Percentiles rank a stretch among this genome's conserved stretches.
These are phyloP conservation scores for Meriones psammophilus DNA, from an alignment of 2,797 vertebrate species.

Conservation along the genomic window DNA sequence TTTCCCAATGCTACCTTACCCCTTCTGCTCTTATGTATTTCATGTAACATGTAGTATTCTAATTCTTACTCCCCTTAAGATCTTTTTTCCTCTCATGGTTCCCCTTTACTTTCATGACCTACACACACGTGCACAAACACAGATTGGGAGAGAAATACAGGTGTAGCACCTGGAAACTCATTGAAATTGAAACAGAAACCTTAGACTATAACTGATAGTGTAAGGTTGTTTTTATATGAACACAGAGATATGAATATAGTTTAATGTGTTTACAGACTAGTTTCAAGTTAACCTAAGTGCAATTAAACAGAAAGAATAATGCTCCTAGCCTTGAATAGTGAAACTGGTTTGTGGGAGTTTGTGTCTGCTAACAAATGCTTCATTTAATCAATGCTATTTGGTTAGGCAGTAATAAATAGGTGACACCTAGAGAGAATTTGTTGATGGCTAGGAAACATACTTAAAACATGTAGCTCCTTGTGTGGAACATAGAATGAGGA, in stretches of 20 bases:
- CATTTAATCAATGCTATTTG: not conserved
- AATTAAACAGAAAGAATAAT: conserved; percentile 19
- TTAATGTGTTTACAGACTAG: conserved; percentile 34
- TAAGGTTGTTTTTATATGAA: conserved; percentile 48
- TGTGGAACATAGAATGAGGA: not conserved
- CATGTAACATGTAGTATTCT: not conserved
- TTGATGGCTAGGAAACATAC: not conserved
- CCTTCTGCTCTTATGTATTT: not conserved
- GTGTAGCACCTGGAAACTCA: not conserved
- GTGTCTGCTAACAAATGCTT: not conserved
- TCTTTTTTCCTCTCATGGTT: not conserved
- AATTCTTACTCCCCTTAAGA: not conserved
- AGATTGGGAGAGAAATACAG: not conserved
- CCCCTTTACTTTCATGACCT: not conserved
- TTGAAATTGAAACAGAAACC: conserved; percentile 25
- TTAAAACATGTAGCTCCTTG: not conserved
- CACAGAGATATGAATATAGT: conserved; percentile 4
- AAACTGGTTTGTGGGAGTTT: not conserved
- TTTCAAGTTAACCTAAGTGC: conserved; percentile 42
- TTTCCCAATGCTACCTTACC: not conserved
- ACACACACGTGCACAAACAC: not conserved
- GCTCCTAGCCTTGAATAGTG: not conserved
- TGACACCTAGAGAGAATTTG: not conserved
- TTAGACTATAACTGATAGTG: conserved; percentile 40
- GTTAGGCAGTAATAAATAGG: not conserved